Conservation (phyloP, 2,113 vertebrate genomes). For the Oreotragus oreotragus region DNA sequence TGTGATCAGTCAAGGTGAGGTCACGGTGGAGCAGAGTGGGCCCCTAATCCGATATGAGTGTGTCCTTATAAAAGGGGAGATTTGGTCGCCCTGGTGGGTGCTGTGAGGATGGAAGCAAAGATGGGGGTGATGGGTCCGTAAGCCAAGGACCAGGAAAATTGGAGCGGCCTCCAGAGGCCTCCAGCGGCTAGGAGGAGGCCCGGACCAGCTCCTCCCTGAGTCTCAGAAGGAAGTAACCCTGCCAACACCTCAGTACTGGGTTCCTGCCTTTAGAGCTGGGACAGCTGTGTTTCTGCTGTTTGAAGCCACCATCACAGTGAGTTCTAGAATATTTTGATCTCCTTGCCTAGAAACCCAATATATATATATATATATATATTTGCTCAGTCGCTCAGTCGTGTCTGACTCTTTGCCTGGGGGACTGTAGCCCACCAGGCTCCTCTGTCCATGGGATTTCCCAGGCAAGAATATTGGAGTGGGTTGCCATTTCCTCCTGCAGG, state of each 20-base stretch:
- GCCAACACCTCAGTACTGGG: rapidly evolving
- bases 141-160: not conserved
- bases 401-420: not conserved
- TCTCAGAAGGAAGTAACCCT: not conserved
- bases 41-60: not conserved
- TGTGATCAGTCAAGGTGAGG: too few species aligned
- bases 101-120: not conserved
- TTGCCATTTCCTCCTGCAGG: not conserved
- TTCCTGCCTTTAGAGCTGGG: not conserved
- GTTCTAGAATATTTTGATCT: not conserved
- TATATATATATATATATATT: not conserved
- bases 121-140: not conserved
- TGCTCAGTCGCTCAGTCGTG: not conserved
- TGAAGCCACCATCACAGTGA: not conserved
- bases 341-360: not conserved
- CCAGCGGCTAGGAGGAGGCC: not conserved
- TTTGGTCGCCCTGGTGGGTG: too few species aligned
- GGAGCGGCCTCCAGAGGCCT: not conserved
- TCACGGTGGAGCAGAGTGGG: too few species aligned
- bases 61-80: not conserved
- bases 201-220: not conserved
- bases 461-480: not conserved
- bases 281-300: not conserved
- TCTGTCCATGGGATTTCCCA: not conserved
- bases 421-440: not conserved